Percentiles rank a stretch among this genome's conserved stretches.
These are phyloP conservation scores for Meteorus sp. DNA, from an alignment of 1,140 invertebrate genomes.

Conservation along the genomic window DNA sequence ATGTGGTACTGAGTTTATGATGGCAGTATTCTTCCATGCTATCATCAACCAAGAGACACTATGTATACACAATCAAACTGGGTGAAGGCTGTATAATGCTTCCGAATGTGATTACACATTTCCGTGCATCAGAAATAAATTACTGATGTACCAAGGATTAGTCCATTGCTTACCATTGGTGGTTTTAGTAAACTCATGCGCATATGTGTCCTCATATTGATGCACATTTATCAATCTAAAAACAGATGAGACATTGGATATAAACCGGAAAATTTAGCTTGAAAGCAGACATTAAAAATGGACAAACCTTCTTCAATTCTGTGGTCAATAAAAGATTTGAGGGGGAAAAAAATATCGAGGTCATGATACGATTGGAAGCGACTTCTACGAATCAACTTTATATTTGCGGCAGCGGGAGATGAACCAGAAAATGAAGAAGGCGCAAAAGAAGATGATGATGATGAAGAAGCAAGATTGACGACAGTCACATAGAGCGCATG, in stretches of 20 bases:
- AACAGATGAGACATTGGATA: no score
- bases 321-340: no score
- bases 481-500: constrained; percentile 7
- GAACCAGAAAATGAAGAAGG: constrained; percentile 14
- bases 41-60: constrained; percentile 16
- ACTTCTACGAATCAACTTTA: constrained; percentile 13
- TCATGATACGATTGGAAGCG: constrained; percentile 1
- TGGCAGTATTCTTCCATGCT: neutral
- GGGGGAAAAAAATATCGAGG: constrained; percentile 9
- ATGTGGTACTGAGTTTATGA: neutral
- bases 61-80: constrained; percentile 32
- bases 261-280: no score
- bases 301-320: no score
- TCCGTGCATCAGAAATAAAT: constrained; percentile 28
- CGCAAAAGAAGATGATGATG: neutral
- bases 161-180: neutral
- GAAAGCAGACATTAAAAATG: no score
- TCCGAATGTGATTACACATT: no score
- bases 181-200: no score
- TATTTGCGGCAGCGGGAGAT: neutral
- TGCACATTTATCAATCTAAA: no score
- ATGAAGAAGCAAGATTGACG: neutral
- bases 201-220: no score
- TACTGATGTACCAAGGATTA: constrained; percentile 7
- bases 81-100: constrained; percentile 28